These are phyloP conservation scores for Hetaerina titia DNA, from an alignment of 2,888 invertebrate genomes.

Conservation along the genomic window DNA sequence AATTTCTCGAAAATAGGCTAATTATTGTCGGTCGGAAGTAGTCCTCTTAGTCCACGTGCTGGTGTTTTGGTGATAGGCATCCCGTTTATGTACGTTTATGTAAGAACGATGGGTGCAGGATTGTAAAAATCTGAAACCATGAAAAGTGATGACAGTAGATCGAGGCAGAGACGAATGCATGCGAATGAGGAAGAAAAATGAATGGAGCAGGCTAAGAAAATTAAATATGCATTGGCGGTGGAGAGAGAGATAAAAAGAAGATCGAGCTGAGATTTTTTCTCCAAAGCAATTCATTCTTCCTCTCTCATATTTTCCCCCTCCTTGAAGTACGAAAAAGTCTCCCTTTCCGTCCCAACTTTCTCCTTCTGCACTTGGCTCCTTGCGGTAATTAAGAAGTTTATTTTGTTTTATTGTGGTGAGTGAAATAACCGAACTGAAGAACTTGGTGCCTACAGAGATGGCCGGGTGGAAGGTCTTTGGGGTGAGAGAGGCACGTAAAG, in stretches of 20 bases:
- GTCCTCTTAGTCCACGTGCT: too few relatives aligned
- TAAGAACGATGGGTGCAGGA: too few relatives aligned
- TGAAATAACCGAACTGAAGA: constrained; percentile 36
- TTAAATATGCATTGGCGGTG: constrained; percentile 2
- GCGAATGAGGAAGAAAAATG: not conserved
- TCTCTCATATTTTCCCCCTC: not conserved
- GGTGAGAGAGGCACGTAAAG: not conserved
- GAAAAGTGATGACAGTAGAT: not conserved
- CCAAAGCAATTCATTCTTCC: constrained; percentile 28
- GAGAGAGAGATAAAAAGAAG: not conserved
- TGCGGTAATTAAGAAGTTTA: constrained; percentile 58
- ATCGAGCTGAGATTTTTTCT: not conserved
- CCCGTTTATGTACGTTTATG: too few relatives aligned
- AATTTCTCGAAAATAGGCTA: too few relatives aligned
- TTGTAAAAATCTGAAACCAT: too few relatives aligned
- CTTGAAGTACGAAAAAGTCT: not conserved
- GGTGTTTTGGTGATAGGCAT: too few relatives aligned
- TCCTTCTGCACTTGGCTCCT: constrained; percentile 60
- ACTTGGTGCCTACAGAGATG: constrained; percentile 14
- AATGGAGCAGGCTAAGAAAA: not conserved
- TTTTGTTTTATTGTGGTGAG: constrained; percentile 40
- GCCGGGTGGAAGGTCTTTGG: not conserved
- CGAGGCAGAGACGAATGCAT: not conserved
- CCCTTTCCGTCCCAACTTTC: constrained; percentile 40
- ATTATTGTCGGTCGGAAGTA: too few relatives aligned